These are phyloP conservation scores for Cheilosia urbana DNA, from an alignment of 2,888 invertebrate species.

Conservation along the genomic window DNA sequence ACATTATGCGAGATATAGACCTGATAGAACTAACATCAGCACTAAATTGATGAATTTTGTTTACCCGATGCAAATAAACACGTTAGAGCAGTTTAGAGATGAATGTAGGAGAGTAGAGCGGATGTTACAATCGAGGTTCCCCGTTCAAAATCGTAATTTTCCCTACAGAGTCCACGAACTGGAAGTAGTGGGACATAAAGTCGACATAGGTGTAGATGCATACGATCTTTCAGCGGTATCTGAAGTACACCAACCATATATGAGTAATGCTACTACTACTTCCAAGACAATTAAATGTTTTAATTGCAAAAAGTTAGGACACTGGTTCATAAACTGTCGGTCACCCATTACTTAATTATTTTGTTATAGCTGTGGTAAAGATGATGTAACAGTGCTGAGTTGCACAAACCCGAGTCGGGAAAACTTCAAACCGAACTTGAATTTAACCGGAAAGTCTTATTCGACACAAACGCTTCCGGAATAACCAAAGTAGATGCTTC, in stretches of 20 bases:
- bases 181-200: background rate
- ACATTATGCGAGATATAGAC: too few relatives aligned
- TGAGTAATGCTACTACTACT: background rate
- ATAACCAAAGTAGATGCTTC: too few relatives aligned
- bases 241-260: background rate
- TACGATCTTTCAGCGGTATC: background rate
- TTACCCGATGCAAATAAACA: too few relatives aligned
- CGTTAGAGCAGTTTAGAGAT: too few relatives aligned
- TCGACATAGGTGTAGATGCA: background rate
- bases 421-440: slow-evolving; percentile 5
- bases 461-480: too few relatives aligned
- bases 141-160: background rate
- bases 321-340: background rate
- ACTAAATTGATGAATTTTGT: too few relatives aligned
- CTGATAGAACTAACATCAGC: too few relatives aligned
- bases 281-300: background rate
- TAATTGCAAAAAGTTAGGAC: background rate
- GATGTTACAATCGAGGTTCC: slow-evolving; percentile 4
- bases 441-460: background rate
- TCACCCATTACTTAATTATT: background rate
- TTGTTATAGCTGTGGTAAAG: slow-evolving; percentile 12
- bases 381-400: background rate
- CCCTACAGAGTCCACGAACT: slow-evolving; percentile 9
- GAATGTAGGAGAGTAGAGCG: background rate
- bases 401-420: background rate